Conservation (phyloP, 2,888 invertebrate species). For the Tryphoninae sp. region DNA sequence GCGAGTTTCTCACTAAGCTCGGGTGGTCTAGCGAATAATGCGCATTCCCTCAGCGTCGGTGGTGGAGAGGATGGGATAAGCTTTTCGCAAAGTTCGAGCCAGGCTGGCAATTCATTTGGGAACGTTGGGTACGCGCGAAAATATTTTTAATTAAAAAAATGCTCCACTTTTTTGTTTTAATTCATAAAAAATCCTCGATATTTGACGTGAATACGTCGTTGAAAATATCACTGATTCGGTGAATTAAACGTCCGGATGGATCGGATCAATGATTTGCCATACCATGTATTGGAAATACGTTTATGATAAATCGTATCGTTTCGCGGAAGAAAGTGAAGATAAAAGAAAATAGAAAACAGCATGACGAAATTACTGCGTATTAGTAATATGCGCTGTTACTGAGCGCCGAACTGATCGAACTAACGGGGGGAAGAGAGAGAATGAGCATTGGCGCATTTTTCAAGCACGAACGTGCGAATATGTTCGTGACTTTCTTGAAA, state of each 20-base stretch:
- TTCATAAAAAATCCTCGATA: background rate
- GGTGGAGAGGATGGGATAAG: constrained; percentile 74
- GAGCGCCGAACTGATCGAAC: background rate
- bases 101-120: constrained; percentile 65
- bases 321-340: constrained; percentile 1
- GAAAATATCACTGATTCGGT: background rate
- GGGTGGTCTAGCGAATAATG: constrained; percentile 69
- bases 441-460: constrained; percentile 24
- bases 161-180: background rate
- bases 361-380: constrained; percentile 24
- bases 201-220: background rate
- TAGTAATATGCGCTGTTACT: background rate
- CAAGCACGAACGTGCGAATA: constrained; percentile 15
- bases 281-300: background rate
- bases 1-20: constrained; percentile 75
- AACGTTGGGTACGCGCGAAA: constrained; percentile 67
- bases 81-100: constrained; percentile 75
- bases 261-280: constrained; percentile 14
- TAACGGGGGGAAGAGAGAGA: background rate
- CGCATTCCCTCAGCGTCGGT: constrained; percentile 76
- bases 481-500: constrained; percentile 26
- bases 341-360: background rate
- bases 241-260: background rate
- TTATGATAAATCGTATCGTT: constrained; percentile 29
- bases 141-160: constrained; percentile 23